Evolutionary conservation across 1,140 invertebrate genomes (phyloP), one percentile per base, ranked within the genome.

Genomic region (Catajapyx aquilonaris): DNA sequence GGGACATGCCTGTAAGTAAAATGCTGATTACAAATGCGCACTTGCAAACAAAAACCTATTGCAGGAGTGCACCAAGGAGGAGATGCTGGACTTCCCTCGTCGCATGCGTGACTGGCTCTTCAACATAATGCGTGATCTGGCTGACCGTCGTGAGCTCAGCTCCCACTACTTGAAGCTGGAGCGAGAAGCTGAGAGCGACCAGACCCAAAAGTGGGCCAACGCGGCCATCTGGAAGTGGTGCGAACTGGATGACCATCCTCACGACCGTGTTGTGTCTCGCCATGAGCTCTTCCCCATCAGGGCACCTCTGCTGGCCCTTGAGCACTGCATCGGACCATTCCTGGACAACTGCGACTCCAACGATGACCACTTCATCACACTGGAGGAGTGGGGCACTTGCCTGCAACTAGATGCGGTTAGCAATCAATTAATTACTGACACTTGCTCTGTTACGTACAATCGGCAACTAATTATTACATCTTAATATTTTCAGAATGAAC

Each of bases 221-320:
- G 85, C 87, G 10, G 86, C 87, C 22, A 74, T 94, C 37, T 94
- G 88, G 88, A 94, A 94, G 54, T 94, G 86, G 79, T 93, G 87
- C 52, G 87, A 94, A 53, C 63, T 94, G 31, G 87, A 93, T 55
- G 76, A 73, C 13, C 69, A 85, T 55, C 79, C 81, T 39, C 79
- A 83, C 47, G 83, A 90, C 58, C 68, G 71, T 50, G 65, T 73
- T 40, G 81, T 93, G 3, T 90, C 85, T 3, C 71, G 83, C 23
- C 87, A 93, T 60, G 88, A 94, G 57, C 61, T 94, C 37, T 93
- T 94, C 64, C 88, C 88, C 11, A 87, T 94, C 48, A 69, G 81
- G 31, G 88, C 87, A 21, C 85, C 86, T 0, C 61, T 94, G 21
- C 75, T 93, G 66, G 73, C 84, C 13, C 66, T 94, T 52, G 88